Evolutionary conservation across 2,888 invertebrate genomes (phyloP).

Genomic region (Leucophora obtusa): DNA sequence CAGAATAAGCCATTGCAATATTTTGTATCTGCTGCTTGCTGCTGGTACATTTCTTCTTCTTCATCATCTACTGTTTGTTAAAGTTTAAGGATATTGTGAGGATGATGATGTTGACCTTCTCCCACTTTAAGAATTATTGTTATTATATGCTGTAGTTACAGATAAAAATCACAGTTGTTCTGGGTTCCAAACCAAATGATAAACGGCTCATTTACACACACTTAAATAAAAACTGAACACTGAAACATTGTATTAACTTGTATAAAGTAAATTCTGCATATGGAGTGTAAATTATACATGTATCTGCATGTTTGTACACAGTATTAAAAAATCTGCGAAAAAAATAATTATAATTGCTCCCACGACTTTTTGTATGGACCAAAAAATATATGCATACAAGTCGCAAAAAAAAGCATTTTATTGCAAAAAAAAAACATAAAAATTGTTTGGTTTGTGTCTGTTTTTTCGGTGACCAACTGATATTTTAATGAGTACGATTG

Average conservation of each 20-base stretch:
- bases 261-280: not conserved
- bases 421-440: conserved; percentile 20
- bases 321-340: conserved; percentile 59
- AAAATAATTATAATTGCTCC: conserved; percentile 79
- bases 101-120: conserved; percentile 70
- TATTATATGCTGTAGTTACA: conserved; percentile 72
- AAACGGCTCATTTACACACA: conserved; percentile 64
- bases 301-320: conserved; percentile 44
- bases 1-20: conserved; percentile 29
- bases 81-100: conserved; percentile 54
- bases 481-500: conserved; percentile 67
- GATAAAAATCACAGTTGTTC: conserved; percentile 66
- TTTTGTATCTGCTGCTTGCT: conserved; percentile 20
- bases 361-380: conserved; percentile 74
- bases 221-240: conserved; percentile 46
- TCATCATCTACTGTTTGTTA: conserved; percentile 60
- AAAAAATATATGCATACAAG: conserved; percentile 13
- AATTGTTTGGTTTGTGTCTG: conserved; percentile 46
- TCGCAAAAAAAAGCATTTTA: conserved; percentile 1
- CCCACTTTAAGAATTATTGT: conserved; percentile 78
- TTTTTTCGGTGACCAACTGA: conserved; percentile 44
- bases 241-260: conserved; percentile 9
- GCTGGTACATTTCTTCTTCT: conserved; percentile 20
- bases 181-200: conserved; percentile 50
- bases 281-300: conserved; percentile 54